Conservation (phyloP, 2,113 vertebrate species). For the Leptobrachium ailaonicum region DNA sequence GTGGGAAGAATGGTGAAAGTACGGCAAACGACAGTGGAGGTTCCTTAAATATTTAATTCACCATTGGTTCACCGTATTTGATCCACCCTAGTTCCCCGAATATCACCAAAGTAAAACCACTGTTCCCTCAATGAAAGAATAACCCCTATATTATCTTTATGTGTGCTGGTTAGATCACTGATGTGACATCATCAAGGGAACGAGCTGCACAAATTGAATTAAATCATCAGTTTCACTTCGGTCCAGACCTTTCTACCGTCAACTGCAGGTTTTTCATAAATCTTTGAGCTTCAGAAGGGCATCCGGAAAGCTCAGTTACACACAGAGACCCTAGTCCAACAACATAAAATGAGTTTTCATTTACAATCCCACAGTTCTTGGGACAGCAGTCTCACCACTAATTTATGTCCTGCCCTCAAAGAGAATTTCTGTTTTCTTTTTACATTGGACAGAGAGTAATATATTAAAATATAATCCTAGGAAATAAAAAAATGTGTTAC, state of each 20-base stretch:
- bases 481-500: constrained; percentile 51
- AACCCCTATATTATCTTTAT: no score
- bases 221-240: constrained; percentile 24
- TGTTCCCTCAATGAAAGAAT: no score
- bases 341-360: constrained; percentile 38
- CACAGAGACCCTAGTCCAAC: constrained; percentile 18
- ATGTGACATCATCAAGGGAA: not conserved
- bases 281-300: constrained; percentile 24
- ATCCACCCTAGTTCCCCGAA: no score
- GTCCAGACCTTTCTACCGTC: constrained; percentile 12
- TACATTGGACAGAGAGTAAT: constrained; percentile 42
- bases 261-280: constrained; percentile 20
- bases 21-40: no score
- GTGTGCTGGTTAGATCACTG: no score
- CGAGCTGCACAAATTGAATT: constrained; percentile 5
- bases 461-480: constrained; percentile 51
- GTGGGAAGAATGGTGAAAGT: no score
- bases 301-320: constrained; percentile 43
- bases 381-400: constrained; percentile 30
- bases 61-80: no score
- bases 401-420: constrained; percentile 44
- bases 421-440: constrained; percentile 49
- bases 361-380: constrained; percentile 38
- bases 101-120: no score
- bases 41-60: no score